Percentiles rank a stretch among this genome's conserved stretches.
Conservation (phyloP, 2,797 vertebrate species). For the Heteromormyrus szaboi region DNA sequence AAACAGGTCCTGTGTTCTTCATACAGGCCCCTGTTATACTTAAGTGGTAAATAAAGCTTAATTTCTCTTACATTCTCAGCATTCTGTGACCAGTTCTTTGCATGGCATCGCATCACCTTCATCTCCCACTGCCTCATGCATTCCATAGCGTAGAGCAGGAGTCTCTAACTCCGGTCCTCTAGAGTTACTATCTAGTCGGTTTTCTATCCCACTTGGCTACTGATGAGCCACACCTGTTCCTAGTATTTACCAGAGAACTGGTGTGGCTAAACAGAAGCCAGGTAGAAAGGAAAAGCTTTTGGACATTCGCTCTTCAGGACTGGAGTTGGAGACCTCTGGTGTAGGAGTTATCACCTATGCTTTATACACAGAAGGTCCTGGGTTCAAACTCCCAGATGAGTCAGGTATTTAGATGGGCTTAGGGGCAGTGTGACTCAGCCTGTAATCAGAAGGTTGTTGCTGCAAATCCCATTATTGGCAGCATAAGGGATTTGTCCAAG, state of each 20-base stretch:
- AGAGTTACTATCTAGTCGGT: not conserved
- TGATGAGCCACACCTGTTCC: too few relatives aligned
- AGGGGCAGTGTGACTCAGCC: not conserved
- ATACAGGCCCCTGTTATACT: not conserved
- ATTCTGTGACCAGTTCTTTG: not conserved
- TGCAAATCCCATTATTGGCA: not conserved
- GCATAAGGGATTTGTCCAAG: not conserved
- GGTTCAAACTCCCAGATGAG: not conserved
- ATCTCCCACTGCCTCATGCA: not conserved
- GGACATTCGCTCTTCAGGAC: too few relatives aligned
- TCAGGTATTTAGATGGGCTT: not conserved
- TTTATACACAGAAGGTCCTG: not conserved
- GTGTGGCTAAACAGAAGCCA: too few relatives aligned
- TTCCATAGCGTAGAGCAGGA: not conserved
- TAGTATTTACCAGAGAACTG: too few relatives aligned
- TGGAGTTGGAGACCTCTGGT: too few relatives aligned
- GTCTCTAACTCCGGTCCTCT: not conserved
- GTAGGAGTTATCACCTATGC: not conserved
- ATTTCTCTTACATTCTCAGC: not conserved
- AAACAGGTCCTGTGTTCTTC: not conserved
- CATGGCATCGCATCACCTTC: not conserved
- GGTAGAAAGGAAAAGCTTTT: too few relatives aligned
- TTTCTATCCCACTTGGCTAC: too few relatives aligned
- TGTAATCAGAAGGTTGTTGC: not conserved
- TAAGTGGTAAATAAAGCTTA: not conserved